Evolutionary conservation across 2,113 vertebrate species (phyloP), one percentile per base, ranked within the genome.

Genomic region (Ginglymostoma cirratum): DNA sequence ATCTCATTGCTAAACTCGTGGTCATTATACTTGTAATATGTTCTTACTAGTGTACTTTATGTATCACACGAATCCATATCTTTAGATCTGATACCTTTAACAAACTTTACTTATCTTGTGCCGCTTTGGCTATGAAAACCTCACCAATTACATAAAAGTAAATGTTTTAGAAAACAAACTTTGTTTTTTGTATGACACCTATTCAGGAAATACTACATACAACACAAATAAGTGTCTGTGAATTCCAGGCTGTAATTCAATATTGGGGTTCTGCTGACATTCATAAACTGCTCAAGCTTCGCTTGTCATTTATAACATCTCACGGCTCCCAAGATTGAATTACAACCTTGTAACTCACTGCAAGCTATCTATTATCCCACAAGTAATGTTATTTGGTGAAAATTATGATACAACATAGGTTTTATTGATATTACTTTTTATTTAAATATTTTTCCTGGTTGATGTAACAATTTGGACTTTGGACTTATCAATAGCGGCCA

Each of bases 321-420:
- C 69, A 70, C 93, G 70, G 52, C 67, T 72, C n/a, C 48, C 94
- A 34, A 14, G 69, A 95, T 95, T 95, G 67, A 95, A 95, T 76
- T 95, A 95, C 94, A 72, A 5, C 94, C 94, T 95, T 95, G 94
- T 95, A 72, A 95, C 94, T 95, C 94, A 76, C 94, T 95, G 94
- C 67, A 70, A 76, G 94, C 69, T 95, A 95, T 95, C 94, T 95
- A 95, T 95, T 95, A 95, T 95, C 94, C 24, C 45, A 72, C 67
- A 76, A 52, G 69, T 95, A 95, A 95, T 95, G 94, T 52, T 95
- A 95, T 95, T 95, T 95, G 94, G 94, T 52, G 27, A 72, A 45
- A 72, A 52, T 76, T 95, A 95, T 95, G 94, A 95, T 95, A 14
- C 94, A 95, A 72, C 15, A 52, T 76, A 76, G 52, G 94, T 95